A percentile compares a stretch with the other conserved stretches of the same genome.
phyloP scores from a whole-genome alignment of 1,140 invertebrate genomes.

The Cyrtorhinus lividipennis region DNA sequence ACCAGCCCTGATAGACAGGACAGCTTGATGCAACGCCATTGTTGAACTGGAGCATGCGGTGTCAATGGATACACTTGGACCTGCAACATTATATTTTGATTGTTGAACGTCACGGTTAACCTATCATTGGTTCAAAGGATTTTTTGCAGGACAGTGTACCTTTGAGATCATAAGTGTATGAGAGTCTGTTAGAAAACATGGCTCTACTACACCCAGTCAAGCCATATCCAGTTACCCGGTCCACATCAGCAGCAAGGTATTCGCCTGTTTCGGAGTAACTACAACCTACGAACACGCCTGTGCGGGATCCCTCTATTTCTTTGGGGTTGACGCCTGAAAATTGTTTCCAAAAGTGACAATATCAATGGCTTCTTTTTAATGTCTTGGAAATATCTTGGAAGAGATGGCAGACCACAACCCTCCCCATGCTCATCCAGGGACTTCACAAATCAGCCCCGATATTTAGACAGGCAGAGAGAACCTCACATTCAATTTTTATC shows the following conservation, averaged over 20 bases:
- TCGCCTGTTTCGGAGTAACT: constrained; percentile 75
- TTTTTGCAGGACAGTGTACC: no score
- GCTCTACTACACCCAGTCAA: constrained; percentile 81
- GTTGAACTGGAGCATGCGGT: constrained; percentile 91
- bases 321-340: constrained; percentile 58
- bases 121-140: no score
- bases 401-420: no score
- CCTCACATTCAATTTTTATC: no score
- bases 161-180: constrained; percentile 83
- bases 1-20: constrained; percentile 61
- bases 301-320: constrained; percentile 60
- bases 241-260: constrained; percentile 54
- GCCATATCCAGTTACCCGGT: constrained; percentile 76
- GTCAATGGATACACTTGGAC: constrained; percentile 84
- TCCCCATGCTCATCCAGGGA: no score
- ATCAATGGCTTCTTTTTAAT: no score
- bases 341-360: no score
- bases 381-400: no score
- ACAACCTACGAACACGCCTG: constrained; percentile 81
- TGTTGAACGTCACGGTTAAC: no score
- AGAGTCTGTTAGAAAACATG: constrained; percentile 93
- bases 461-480: no score
- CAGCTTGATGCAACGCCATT: constrained; percentile 74
- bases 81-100: no score
- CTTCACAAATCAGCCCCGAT: no score